phyloP scores from a whole-genome alignment of 2,113 vertebrate genomes.

The Phylloscopus trochiloides region DNA sequence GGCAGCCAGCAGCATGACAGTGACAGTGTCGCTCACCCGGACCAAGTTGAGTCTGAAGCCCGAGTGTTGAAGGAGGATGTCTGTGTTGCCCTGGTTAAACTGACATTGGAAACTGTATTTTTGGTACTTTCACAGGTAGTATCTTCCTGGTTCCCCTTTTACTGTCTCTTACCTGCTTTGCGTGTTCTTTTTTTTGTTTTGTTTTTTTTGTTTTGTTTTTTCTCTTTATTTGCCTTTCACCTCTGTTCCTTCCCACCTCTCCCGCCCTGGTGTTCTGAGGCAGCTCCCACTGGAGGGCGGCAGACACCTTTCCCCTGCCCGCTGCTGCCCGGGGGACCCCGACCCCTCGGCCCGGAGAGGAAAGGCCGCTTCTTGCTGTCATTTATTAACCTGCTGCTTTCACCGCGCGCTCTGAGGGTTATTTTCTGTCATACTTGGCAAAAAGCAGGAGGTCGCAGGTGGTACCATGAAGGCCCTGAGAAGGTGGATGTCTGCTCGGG shows the following conservation, averaged over 20 bases:
- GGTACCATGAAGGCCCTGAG: neutral
- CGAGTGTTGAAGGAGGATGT: neutral
- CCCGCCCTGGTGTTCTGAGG: neutral
- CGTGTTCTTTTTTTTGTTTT: neutral
- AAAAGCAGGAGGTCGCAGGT: neutral
- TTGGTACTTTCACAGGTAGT: neutral
- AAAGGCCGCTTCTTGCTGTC: neutral
- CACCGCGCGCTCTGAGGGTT: accelerated
- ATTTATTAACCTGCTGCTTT: neutral
- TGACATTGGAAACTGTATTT: neutral
- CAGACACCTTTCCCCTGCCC: neutral
- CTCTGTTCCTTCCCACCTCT: neutral
- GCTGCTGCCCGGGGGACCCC: neutral
- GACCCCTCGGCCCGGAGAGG: neutral
- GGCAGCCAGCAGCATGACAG: neutral
- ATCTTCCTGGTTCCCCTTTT: neutral
- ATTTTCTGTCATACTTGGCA: neutral
- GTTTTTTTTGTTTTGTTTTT: neutral
- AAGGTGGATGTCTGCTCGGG: neutral
- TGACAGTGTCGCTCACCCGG: neutral
- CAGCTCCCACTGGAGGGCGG: slow-evolving; percentile 5
- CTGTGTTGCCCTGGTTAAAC: neutral
- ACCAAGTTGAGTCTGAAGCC: neutral
- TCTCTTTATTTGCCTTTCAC: neutral
- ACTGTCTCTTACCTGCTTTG: neutral